These are phyloP conservation scores for Eilema caniola DNA, from an alignment of 2,888 invertebrate species.

Conservation along the genomic window DNA sequence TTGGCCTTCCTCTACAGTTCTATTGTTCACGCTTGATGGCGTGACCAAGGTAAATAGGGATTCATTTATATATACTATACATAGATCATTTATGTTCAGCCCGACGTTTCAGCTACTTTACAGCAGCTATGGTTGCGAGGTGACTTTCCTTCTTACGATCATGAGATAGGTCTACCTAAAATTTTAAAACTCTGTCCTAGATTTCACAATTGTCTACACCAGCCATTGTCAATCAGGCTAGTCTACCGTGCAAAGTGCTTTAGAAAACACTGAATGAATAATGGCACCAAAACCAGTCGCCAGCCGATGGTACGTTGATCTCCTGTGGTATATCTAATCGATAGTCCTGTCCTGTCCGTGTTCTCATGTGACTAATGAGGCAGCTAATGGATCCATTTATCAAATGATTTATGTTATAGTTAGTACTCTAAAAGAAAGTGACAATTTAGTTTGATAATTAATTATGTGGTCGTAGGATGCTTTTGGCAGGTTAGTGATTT, in stretches of 20 bases:
- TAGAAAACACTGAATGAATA: background rate
- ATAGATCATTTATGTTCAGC: too few species aligned
- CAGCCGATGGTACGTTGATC: background rate
- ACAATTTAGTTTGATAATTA: slow-evolving; percentile 7
- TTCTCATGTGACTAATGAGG: slow-evolving; percentile 16
- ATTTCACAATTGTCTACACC: too few species aligned
- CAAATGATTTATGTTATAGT: slow-evolving; percentile 12
- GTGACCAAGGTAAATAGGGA: too few species aligned
- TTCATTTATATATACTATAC: too few species aligned
- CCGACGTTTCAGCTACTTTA: too few species aligned
- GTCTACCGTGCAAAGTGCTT: background rate
- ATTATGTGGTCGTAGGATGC: background rate
- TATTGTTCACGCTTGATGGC: too few species aligned
- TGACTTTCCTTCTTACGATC: too few species aligned
- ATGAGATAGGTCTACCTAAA: too few species aligned
- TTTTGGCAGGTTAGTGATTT: background rate
- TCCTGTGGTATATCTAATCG: background rate
- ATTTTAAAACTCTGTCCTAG: too few species aligned
- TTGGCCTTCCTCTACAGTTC: too few species aligned
- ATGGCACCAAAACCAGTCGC: background rate
- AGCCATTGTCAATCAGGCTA: background rate
- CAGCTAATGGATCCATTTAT: slow-evolving; percentile 25
- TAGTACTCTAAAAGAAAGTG: slow-evolving; percentile 24
- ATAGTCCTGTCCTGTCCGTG: background rate
- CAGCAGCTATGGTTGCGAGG: too few species aligned